Evolutionary conservation across 2,797 vertebrate species (phyloP).

Genomic region (Rhyacichthys aspro): DNA sequence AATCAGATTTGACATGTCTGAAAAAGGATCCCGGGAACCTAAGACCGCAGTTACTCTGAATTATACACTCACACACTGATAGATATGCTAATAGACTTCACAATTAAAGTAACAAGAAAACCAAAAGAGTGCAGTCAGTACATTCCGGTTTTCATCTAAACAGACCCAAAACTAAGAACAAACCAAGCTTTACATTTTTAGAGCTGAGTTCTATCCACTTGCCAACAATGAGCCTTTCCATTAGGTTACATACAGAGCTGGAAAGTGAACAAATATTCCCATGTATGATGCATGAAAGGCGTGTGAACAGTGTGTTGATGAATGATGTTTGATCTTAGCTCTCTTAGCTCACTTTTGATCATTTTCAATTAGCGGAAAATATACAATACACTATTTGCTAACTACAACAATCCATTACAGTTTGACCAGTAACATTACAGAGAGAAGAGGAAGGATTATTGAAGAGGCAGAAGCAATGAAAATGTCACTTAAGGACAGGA

Average conservation of each 20-base stretch:
- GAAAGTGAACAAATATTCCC: too few species aligned
- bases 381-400: neutral
- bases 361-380: neutral
- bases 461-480: neutral
- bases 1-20: slow-evolving; percentile 43
- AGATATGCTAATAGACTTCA: neutral
- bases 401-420: neutral
- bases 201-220: too few species aligned
- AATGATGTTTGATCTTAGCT: neutral
- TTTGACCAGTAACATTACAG: too few species aligned
- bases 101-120: neutral
- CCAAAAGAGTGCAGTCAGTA: too few species aligned
- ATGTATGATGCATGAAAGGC: too few species aligned
- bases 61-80: neutral
- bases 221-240: too few species aligned
- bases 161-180: too few species aligned
- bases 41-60: slow-evolving; percentile 7
- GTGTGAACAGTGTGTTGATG: neutral
- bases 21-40: slow-evolving; percentile 19
- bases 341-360: neutral
- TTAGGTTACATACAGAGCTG: too few species aligned
- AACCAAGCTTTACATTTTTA: too few species aligned
- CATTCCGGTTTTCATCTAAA: too few species aligned
- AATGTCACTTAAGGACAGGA: neutral
- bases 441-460: neutral